These are phyloP conservation scores for Calypte anna DNA, from an alignment of 2,113 vertebrate species.

Conservation along the genomic window DNA sequence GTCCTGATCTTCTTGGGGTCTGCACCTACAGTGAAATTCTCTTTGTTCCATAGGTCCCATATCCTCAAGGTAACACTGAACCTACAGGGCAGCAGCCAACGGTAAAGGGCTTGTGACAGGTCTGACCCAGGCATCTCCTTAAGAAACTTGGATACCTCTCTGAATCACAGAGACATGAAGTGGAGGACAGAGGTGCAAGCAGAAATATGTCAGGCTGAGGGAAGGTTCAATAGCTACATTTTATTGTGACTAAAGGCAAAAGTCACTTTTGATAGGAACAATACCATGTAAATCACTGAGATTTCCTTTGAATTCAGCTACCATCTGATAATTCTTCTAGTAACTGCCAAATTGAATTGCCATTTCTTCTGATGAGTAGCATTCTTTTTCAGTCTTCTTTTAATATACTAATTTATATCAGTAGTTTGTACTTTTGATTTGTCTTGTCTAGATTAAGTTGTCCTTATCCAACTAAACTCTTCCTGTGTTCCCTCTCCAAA, in stretches of 20 bases:
- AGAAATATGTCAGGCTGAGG: background rate
- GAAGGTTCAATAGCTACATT: background rate
- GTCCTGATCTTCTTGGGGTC: background rate
- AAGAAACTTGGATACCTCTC: background rate
- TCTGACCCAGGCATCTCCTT: background rate
- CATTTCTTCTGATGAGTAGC: background rate
- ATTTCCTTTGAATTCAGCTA: background rate
- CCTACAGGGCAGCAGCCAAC: fast-evolving
- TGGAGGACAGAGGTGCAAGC: background rate
- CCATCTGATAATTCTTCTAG: background rate
- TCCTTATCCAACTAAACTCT: background rate
- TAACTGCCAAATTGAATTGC: constrained; percentile 2
- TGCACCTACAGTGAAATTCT: background rate
- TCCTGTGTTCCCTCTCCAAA: background rate
- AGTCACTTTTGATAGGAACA: background rate
- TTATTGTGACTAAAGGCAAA: background rate
- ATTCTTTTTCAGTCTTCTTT: background rate
- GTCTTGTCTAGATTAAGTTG: background rate
- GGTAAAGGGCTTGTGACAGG: background rate
- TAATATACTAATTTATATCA: background rate
- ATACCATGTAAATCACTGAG: background rate
- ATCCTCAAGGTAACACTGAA: fast-evolving
- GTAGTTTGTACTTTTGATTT: background rate
- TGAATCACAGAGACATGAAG: background rate
- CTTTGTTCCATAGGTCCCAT: fast-evolving